Evolutionary conservation across 2,888 invertebrate species (phyloP), one percentile per base, ranked within the genome.

Genomic region (Netelia virgata): DNA sequence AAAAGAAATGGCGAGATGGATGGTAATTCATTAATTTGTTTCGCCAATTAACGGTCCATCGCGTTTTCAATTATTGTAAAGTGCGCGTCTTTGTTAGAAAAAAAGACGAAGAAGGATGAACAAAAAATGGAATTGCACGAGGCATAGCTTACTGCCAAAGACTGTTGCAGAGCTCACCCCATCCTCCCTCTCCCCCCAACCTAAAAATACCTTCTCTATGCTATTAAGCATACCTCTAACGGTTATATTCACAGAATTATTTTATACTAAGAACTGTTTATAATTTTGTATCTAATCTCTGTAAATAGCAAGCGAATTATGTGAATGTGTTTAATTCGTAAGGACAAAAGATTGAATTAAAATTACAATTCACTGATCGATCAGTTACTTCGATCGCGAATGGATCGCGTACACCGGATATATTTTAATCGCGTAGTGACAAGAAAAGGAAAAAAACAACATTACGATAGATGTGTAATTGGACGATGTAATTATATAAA

Each of bases 231-330:
- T 61, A 64, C 28, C 89, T 91, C 89, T 91, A 89, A 90, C 91
- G 89, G 91, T 91, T 90, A 88, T 90, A 91, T 90, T 91, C 90
- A 89, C 89, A 89, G 91, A 92, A 88, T 92, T 91, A 92, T 92
- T 92, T 92, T 91, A 85, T 92, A 92, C 91, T 89, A 89, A 90
- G 86, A 88, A 91, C 91, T 92, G 91, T 92, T 92, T 91, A 92
- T 92, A 92, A 92, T 92, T 92, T 92, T 92, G 90, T 92, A 92
- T 91, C 90, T 91, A 91, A 90, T 89, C 91, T 90, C 90, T 92
- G 92, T 93, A 93, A 91, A 93, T 93, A 92, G 84, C 88, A 86
- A 88, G 90, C 88, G 88, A 88, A 81, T 78, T 59, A 78, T 66
- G 72, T 64, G 74, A 84, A 74, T 70, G 81, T 82, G 73, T 81